phyloP scores from a whole-genome alignment of 2,888 invertebrate species.

The Chrysodeixis includens region DNA sequence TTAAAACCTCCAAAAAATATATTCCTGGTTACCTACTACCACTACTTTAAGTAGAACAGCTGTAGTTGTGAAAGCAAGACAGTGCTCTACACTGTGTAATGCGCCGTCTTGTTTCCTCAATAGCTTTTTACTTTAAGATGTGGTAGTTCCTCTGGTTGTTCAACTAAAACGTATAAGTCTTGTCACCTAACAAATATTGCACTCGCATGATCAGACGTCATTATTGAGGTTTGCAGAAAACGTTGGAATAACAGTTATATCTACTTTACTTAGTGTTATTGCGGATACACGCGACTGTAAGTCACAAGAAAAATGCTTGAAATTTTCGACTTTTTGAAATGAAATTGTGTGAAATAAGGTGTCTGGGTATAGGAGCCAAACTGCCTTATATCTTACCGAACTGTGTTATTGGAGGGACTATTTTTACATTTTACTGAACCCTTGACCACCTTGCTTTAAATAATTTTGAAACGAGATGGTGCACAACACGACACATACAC shows the following conservation, averaged over 20 bases:
- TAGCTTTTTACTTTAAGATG: no score
- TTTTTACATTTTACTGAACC: no score
- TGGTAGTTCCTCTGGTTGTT: conserved; percentile 35
- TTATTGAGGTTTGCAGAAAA: conserved; percentile 58
- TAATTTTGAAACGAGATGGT: no score
- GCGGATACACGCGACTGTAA: conserved; percentile 48
- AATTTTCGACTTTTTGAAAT: conserved; percentile 16
- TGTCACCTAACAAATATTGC: conserved; percentile 61
- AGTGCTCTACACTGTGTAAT: no score
- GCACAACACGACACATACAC: no score
- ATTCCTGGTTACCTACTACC: no score
- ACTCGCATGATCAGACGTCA: conserved; percentile 64
- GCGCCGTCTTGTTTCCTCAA: no score
- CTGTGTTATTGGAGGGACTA: no score
- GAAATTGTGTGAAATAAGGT: background rate
- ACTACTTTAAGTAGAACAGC: no score
- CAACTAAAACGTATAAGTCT: conserved; percentile 54
- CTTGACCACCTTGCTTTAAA: no score
- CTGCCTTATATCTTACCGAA: no score
- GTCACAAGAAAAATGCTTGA: conserved; percentile 25
- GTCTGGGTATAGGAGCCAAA: background rate
- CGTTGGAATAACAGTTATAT: conserved; percentile 38
- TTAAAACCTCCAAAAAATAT: conserved; percentile 23
- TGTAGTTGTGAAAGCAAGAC: no score
- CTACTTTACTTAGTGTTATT: conserved; percentile 46